Evolutionary conservation across 1,140 invertebrate genomes (phyloP), one percentile per base, ranked within the genome.

Genomic region (Nymphalis io): DNA sequence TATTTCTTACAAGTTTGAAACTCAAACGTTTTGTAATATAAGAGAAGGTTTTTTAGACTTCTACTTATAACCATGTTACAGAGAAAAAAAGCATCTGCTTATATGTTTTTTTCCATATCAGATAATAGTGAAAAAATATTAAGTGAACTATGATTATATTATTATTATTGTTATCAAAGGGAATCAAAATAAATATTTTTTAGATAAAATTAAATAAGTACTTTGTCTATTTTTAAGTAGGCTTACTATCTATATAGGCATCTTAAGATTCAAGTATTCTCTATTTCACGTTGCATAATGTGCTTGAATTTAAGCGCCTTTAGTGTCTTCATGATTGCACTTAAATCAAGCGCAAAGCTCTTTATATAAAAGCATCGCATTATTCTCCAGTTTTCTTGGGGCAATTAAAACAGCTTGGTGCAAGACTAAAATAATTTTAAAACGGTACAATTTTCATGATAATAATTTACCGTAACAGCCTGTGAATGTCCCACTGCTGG

Each of bases 331-430:
- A 42, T 42, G 67, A 61, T 62, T 40, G 67, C 67, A 57, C 46
- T 68, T 61, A 68, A 68, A 68, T 68, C 67, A 68, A 61, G 67
- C 67, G 51, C 51, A 40, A 51, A 68, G 60, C 51, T 62, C 67
- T 68, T 61, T 61, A 46, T 60, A 51, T 62, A 68, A 62, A 68
- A 68, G 60, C 67, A 57, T 61, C 18, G 59, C 60, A 68, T 38
- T 68, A 68, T 62, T 68, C 60, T 61, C 39, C 58, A 61, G 66
- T 68, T 61, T 61, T 44, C 20, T 59, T 68, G 55, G 48, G 66
- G 66, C 27, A 61, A 48, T 61, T 61, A 61, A 61, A 46, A 48
- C 16, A 18, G 58, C 48, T 44, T 60, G 46, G 48, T 68, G 66
- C 39, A 33, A 53, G 42, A 44, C 38, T 58, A 46, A 20, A 68